A percentile compares a stretch with the other conserved stretches of the same genome.
These are phyloP conservation scores for Pterocles burchelli DNA, from an alignment of 2,113 vertebrate genomes.

Conservation along the genomic window DNA sequence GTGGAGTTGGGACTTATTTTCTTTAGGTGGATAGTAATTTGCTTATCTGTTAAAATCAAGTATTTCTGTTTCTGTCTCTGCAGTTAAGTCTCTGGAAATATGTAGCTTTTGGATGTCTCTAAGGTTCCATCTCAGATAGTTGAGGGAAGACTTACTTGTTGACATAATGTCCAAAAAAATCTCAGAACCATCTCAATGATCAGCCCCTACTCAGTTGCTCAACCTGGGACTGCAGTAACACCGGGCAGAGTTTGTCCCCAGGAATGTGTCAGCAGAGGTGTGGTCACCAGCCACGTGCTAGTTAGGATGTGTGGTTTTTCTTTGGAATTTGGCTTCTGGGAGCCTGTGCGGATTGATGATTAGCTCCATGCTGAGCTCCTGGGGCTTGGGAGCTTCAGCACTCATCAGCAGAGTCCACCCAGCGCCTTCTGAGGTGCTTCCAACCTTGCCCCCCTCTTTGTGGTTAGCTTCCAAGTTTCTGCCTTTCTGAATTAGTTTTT, in stretches of 20 bases:
- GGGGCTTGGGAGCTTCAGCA: background rate
- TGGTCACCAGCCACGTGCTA: background rate
- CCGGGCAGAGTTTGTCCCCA: background rate
- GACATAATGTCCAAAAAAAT: background rate
- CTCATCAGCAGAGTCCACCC: background rate
- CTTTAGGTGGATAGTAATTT: background rate
- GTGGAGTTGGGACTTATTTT: background rate
- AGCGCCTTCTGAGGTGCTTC: background rate
- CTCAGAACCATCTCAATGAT: fast-evolving
- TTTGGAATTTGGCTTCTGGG: background rate
- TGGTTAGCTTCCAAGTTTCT: background rate
- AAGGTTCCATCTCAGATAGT: background rate
- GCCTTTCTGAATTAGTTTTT: background rate
- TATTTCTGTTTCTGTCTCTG: background rate
- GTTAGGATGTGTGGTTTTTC: background rate
- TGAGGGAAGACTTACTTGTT: background rate
- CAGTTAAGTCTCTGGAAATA: background rate
- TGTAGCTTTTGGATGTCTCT: background rate
- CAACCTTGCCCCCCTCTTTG: background rate
- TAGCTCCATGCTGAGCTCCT: background rate
- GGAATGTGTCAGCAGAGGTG: background rate
- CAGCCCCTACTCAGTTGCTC: background rate
- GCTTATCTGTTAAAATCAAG: background rate
- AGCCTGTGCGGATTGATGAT: background rate
- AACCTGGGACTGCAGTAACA: background rate